Evolutionary conservation across 2,797 vertebrate genomes (phyloP).

Genomic region (Esox lucius): DNA sequence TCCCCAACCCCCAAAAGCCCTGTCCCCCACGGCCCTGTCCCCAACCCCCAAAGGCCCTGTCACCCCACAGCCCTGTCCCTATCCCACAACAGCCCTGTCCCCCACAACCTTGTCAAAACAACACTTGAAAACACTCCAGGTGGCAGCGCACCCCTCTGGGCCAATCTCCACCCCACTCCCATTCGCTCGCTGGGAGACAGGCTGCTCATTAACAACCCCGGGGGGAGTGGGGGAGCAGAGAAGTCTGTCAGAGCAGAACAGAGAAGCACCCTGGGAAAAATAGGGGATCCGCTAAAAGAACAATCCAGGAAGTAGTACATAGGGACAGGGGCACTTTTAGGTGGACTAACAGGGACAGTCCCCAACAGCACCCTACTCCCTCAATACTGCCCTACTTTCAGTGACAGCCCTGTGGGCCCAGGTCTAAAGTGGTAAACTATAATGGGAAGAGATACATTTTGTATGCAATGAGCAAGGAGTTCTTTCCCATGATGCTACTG

Average conservation of each 20-base stretch:
- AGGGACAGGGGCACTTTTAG: neutral
- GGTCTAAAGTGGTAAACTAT: no score
- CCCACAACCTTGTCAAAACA: conserved; percentile 52
- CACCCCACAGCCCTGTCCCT: no score
- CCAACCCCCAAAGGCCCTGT: no score
- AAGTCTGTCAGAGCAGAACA: neutral
- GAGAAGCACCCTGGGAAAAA: conserved; percentile 28
- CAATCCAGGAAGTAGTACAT: neutral
- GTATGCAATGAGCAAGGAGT: no score
- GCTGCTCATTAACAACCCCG: conserved; percentile 60
- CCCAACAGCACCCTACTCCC: neutral
- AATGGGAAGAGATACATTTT: no score
- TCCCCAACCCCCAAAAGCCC: no score
- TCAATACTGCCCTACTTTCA: no score
- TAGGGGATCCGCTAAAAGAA: neutral
- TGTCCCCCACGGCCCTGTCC: no score
- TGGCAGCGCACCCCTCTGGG: conserved; percentile 20
- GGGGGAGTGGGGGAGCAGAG: neutral
- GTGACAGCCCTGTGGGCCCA: no score
- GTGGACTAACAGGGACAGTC: neutral
- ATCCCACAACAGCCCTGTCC: no score
- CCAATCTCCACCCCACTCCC: conserved; percentile 22
- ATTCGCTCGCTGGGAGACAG: conserved; percentile 1
- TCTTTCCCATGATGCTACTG: no score
- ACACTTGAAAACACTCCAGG: conserved; percentile 50